These are phyloP conservation scores for Xylota segnis DNA, from an alignment of 2,888 invertebrate species.

Conservation along the genomic window DNA sequence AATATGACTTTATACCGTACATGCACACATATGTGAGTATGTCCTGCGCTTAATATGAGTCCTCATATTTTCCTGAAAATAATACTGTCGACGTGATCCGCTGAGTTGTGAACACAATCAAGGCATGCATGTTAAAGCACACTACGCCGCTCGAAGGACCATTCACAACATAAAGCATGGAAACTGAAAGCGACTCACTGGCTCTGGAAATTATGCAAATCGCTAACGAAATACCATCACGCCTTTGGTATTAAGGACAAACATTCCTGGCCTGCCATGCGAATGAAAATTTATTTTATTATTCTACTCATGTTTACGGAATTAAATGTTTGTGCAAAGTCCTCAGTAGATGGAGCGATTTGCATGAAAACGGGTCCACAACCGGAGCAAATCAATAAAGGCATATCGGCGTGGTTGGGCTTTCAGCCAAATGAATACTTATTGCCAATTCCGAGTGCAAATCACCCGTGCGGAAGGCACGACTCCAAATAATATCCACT, in stretches of 20 bases:
- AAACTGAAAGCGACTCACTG: neutral
- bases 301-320: constrained; percentile 42
- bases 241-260: constrained; percentile 14
- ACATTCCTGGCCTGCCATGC: constrained; percentile 11
- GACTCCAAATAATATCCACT: neutral
- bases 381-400: constrained; percentile 21
- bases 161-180: neutral
- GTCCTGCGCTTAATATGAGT: neutral
- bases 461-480: constrained; percentile 10
- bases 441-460: constrained; percentile 3
- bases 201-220: constrained; percentile 29
- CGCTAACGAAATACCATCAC: constrained; percentile 19
- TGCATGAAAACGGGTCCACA: constrained; percentile 9
- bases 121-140: neutral
- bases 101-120: constrained; percentile 15
- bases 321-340: constrained; percentile 37
- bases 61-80: constrained; percentile 10
- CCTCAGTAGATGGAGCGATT: neutral
- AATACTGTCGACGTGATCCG: constrained; percentile 1
- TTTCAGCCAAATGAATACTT: constrained; percentile 29
- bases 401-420: neutral
- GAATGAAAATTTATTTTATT: constrained; percentile 32
- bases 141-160: neutral
- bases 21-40: neutral
- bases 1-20: neutral